Conservation (phyloP, 2,113 vertebrate genomes). For the Microtus richardsoni region DNA sequence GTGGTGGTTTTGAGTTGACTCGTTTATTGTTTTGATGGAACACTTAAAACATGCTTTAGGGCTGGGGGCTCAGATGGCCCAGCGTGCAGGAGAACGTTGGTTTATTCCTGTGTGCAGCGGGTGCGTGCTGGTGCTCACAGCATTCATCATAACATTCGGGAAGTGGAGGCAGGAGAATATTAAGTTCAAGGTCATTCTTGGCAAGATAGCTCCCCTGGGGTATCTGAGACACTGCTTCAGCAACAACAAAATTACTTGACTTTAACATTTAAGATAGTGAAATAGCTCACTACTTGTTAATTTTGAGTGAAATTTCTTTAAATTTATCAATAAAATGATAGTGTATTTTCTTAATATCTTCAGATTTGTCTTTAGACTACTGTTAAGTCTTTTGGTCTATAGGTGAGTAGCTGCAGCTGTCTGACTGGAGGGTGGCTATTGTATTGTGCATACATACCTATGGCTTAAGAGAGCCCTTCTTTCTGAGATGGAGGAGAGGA, state of each 20-base stretch:
- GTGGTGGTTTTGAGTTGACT: slow-evolving; percentile 52
- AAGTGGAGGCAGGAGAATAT: too few relatives aligned
- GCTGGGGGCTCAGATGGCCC: too few relatives aligned
- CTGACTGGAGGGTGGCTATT: not conserved
- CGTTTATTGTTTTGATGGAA: slow-evolving; percentile 39
- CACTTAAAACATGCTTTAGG: not conserved
- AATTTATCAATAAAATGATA: slow-evolving; percentile 33
- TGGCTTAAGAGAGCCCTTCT: not conserved
- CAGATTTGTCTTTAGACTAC: not conserved
- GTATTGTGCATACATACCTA: not conserved
- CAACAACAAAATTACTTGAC: not conserved
- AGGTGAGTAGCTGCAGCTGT: not conserved
- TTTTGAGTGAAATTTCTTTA: slow-evolving; percentile 30
- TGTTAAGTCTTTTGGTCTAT: not conserved
- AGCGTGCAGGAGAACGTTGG: not conserved
- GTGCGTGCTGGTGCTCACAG: too few relatives aligned
- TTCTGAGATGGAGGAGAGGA: not conserved
- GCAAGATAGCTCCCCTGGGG: too few relatives aligned
- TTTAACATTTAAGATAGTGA: not conserved
- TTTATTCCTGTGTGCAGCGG: not conserved
- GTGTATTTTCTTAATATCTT: slow-evolving; percentile 8
- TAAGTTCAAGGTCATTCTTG: not conserved
- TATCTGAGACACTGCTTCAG: too few relatives aligned
- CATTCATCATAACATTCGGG: too few relatives aligned
- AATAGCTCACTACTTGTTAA: slow-evolving; percentile 18